A percentile compares a stretch with the other conserved stretches of the same genome.
phyloP scores from a whole-genome alignment of 2,888 invertebrate species.

The Drosophila ustulata region DNA sequence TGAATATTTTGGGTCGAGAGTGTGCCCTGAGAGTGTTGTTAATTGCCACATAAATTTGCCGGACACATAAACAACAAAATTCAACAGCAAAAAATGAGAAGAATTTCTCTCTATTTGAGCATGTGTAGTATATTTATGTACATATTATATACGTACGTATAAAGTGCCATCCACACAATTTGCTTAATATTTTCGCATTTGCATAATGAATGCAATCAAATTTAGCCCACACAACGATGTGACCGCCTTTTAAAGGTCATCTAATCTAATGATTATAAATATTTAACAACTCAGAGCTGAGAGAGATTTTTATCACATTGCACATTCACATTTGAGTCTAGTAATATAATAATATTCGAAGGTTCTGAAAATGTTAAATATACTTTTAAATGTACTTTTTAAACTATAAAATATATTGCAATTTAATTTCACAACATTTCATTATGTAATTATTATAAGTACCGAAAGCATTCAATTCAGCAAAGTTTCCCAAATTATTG shows the following conservation, averaged over 20 bases:
- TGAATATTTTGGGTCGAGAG: slow-evolving; percentile 69
- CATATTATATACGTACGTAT: background rate
- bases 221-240: slow-evolving; percentile 35
- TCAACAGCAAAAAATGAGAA: background rate
- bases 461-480: background rate
- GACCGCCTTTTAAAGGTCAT: slow-evolving; percentile 45
- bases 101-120: background rate
- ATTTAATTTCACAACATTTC: background rate
- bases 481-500: background rate
- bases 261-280: slow-evolving; percentile 48
- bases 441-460: background rate
- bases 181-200: slow-evolving; percentile 65
- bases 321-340: no score
- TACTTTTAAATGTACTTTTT: background rate
- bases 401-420: background rate
- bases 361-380: no score
- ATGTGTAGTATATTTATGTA: slow-evolving; percentile 1
- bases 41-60: slow-evolving; percentile 75
- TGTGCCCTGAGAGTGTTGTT: slow-evolving; percentile 68
- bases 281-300: slow-evolving; percentile 39
- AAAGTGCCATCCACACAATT: slow-evolving; percentile 53
- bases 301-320: background rate
- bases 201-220: slow-evolving; percentile 72
- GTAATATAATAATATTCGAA: background rate
- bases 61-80: slow-evolving; percentile 33